Conservation (phyloP, 92 coral and sea anemone species). For the Phenganax subtilis region DNA sequence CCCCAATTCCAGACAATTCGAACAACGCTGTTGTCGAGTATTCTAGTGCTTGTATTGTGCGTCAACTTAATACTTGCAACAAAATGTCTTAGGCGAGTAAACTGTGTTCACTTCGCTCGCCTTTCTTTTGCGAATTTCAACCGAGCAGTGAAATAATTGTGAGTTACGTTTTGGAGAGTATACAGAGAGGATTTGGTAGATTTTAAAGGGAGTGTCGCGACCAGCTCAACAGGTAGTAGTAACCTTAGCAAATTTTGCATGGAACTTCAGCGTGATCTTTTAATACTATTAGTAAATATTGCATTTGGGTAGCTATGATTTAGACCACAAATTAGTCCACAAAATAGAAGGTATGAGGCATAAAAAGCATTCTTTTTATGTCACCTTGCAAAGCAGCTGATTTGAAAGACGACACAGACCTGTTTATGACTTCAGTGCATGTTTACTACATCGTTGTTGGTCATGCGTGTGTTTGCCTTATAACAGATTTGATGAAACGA, state of each 20-base stretch:
- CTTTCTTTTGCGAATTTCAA: conserved; percentile 26
- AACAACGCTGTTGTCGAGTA: conserved; percentile 21
- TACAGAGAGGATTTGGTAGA: conserved; percentile 6
- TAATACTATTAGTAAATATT: neutral
- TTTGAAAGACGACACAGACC: neutral
- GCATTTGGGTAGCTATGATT: neutral
- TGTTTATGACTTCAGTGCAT: conserved; percentile 18
- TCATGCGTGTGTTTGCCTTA: neutral
- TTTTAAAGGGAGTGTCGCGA: conserved; percentile 10
- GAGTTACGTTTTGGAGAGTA: conserved; percentile 13
- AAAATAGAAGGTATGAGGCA: neutral
- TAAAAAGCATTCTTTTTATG: neutral
- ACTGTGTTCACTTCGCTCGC: conserved; percentile 1
- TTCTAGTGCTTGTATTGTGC: conserved; percentile 18
- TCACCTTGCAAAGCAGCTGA: neutral
- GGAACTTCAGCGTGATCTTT: neutral
- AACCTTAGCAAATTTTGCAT: neutral
- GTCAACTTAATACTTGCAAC: neutral
- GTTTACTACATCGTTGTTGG: neutral
- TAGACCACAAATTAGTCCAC: neutral
- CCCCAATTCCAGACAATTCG: conserved; percentile 29
- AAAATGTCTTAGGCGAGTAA: conserved; percentile 8
- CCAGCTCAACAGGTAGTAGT: neutral
- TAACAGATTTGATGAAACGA: neutral
- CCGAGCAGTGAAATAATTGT: neutral